A percentile compares a stretch with the other conserved stretches of the same genome.
Conservation (phyloP, 2,113 vertebrate species). For the Dasyprocta punctata region DNA sequence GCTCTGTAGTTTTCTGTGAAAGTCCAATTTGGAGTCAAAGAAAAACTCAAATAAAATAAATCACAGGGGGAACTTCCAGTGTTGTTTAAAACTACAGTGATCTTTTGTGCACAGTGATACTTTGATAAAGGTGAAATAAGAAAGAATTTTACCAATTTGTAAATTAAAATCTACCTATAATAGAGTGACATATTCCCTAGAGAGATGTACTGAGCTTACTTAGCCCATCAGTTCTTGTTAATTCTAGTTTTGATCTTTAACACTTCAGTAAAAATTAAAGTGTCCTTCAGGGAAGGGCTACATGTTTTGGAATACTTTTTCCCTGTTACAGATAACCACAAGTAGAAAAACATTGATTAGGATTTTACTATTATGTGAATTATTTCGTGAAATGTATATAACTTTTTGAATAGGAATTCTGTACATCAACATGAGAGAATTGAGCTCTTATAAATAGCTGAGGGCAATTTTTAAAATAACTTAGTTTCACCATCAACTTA, state of each 20-base stretch:
- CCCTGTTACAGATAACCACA: not conserved
- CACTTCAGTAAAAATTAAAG: not conserved
- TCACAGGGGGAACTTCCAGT: conserved; percentile 15
- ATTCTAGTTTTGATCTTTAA: not conserved
- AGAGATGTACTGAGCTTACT: conserved; percentile 32
- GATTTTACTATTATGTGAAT: not conserved
- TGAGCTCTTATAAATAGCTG: not conserved
- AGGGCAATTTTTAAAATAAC: conserved; percentile 8
- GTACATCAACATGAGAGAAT: not conserved
- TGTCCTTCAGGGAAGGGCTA: not conserved
- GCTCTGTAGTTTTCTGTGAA: conserved; percentile 4
- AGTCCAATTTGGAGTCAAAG: conserved; percentile 5
- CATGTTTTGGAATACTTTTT: not conserved
- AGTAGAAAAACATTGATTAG: not conserved
- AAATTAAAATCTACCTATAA: conserved; percentile 54
- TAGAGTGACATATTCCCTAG: conserved; percentile 41
- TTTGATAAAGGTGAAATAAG: conserved; percentile 60
- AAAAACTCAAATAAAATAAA: conserved; percentile 51
- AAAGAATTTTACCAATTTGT: conserved; percentile 20
- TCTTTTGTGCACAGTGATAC: not conserved
- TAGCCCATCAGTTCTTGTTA: not conserved
- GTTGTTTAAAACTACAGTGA: conserved; percentile 57
- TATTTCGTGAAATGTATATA: not conserved
- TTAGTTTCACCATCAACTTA: not conserved
- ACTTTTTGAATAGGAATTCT: conserved; percentile 43